Evolutionary conservation across 2,797 vertebrate genomes (phyloP).

Genomic region (Galago senegalensis): DNA sequence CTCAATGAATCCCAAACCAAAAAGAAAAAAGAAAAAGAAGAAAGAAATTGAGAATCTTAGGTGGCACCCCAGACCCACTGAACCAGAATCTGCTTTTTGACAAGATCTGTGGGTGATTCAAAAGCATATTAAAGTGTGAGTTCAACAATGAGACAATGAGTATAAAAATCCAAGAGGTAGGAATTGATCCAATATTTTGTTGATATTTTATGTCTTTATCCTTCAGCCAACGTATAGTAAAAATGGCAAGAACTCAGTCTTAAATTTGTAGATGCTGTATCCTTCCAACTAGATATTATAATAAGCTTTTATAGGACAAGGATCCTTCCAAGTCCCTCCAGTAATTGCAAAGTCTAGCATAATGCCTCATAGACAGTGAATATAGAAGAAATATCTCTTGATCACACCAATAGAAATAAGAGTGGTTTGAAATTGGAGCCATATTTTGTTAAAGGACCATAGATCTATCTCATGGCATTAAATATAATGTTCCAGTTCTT

Average conservation of each 20-base stretch:
- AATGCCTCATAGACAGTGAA: background rate
- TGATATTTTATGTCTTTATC: background rate
- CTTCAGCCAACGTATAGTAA: background rate
- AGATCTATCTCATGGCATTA: background rate
- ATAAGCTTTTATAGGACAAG: background rate
- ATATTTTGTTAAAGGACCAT: constrained; percentile 4
- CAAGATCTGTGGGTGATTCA: background rate
- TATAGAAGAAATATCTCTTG: background rate
- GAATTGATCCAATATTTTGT: background rate
- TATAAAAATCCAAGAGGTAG: background rate
- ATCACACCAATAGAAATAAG: background rate
- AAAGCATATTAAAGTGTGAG: background rate
- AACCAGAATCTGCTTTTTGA: constrained; percentile 3
- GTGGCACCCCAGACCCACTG: background rate
- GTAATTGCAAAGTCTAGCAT: background rate
- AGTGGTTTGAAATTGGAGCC: constrained; percentile 15
- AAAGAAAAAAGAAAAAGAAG: too few species aligned
- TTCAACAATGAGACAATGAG: background rate
- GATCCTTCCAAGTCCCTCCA: background rate
- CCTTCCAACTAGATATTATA: background rate
- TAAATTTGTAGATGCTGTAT: background rate
- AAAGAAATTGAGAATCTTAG: background rate
- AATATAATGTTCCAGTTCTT: background rate
- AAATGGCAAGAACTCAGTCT: constrained; percentile 4
- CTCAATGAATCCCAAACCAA: too few species aligned